Evolutionary conservation across 2,797 vertebrate species (phyloP).

Genomic region (Chlorospingus semifuscus): DNA sequence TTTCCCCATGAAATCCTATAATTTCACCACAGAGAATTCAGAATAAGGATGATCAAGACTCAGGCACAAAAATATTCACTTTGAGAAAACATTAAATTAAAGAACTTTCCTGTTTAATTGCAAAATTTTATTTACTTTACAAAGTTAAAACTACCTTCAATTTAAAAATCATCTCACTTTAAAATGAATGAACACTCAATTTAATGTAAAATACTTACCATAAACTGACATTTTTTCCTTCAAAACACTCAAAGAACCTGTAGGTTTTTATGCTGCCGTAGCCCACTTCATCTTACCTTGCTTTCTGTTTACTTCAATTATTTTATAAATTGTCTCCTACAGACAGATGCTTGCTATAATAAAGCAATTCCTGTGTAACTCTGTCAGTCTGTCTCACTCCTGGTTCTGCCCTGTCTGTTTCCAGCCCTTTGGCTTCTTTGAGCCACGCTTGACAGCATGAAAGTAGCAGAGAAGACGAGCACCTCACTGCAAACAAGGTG

Average conservation of each 20-base stretch:
- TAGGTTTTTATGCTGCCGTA: not conserved
- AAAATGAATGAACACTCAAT: not conserved
- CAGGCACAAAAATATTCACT: fast-evolving
- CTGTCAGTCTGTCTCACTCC: not conserved
- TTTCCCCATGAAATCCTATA: not conserved
- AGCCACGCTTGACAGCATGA: not conserved
- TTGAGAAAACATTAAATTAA: not conserved
- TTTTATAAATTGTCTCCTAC: not conserved
- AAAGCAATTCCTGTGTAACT: not conserved
- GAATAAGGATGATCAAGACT: not conserved
- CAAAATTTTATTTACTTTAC: not conserved
- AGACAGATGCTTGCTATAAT: not conserved
- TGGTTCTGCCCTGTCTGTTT: not conserved
- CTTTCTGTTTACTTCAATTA: not conserved
- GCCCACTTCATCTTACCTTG: not conserved
- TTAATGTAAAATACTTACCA: not conserved
- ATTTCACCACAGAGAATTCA: not conserved
- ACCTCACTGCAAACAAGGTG: not conserved
- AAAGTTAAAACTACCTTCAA: not conserved
- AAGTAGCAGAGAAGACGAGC: not conserved
- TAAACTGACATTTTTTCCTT: not conserved
- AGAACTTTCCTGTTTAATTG: not conserved
- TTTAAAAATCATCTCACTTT: not conserved
- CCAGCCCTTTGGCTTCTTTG: not conserved
- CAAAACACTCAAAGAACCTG: not conserved